These are phyloP conservation scores for Sebastes iracundus DNA, from an alignment of 2,797 vertebrate genomes.

Conservation along the genomic window DNA sequence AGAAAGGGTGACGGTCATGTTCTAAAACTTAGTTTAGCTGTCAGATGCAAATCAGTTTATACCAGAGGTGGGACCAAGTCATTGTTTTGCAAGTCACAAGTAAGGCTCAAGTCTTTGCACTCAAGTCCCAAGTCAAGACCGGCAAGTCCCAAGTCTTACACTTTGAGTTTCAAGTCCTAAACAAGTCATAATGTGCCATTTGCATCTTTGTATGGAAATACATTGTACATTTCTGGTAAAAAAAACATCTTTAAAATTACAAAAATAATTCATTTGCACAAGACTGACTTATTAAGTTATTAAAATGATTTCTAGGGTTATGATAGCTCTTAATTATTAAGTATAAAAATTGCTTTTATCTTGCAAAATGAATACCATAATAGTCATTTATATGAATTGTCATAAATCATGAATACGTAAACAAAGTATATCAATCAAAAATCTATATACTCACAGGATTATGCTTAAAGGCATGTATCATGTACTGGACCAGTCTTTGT, in stretches of 20 bases:
- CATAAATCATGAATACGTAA: not conserved
- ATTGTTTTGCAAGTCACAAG: too few species aligned
- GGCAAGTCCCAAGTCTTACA: too few species aligned
- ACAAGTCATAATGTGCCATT: too few species aligned
- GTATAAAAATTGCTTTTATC: not conserved
- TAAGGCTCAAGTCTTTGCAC: too few species aligned
- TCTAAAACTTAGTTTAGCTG: not conserved
- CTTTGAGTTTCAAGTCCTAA: too few species aligned
- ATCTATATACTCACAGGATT: not conserved
- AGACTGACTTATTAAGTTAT: not conserved
- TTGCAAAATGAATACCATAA: too few species aligned
- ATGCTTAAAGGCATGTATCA: not conserved
- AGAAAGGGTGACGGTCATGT: not conserved
- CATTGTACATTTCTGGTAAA: not conserved
- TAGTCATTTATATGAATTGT: too few species aligned
- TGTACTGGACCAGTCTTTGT: not conserved
- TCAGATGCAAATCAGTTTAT: not conserved
- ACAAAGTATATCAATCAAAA: not conserved
- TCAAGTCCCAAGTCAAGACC: too few species aligned
- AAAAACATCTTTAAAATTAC: not conserved
- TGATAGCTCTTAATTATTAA: not conserved
- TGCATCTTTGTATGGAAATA: not conserved
- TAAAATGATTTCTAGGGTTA: not conserved
- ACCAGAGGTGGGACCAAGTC: too few species aligned
- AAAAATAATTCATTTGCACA: not conserved